Conservation (phyloP, 2,888 invertebrate species). For the Pristionchus exspectatus region DNA sequence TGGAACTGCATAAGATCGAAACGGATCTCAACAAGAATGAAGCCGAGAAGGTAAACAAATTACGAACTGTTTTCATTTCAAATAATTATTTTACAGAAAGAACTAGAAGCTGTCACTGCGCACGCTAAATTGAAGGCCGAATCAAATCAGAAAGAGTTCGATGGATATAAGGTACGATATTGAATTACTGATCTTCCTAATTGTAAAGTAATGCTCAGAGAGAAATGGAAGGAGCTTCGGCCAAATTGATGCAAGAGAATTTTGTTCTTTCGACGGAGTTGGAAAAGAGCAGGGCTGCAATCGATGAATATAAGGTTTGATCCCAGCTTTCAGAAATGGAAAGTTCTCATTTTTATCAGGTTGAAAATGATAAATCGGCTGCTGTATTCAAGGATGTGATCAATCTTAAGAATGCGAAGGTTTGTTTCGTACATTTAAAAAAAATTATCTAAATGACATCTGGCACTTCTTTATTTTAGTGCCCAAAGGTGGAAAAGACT, state of each 20-base stretch:
- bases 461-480: too few species aligned
- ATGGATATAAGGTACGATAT: not conserved
- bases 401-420: constrained; percentile 1
- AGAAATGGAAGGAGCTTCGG: not conserved
- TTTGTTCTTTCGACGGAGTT: not conserved
- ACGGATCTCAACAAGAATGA: not conserved
- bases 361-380: not conserved
- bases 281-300: not conserved
- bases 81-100: not conserved
- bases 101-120: not conserved
- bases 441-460: too few species aligned
- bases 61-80: not conserved
- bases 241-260: not conserved
- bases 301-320: not conserved
- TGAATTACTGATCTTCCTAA: not conserved
- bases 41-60: not conserved
- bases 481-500: too few species aligned
- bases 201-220: not conserved
- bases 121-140: not conserved
- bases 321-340: not conserved
- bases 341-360: not conserved
- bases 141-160: not conserved
- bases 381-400: not conserved
- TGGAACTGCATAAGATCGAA: not conserved
- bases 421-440: too few species aligned